These are phyloP conservation scores for Nasonia oneida DNA, from an alignment of 2,888 invertebrate genomes.

Conservation along the genomic window DNA sequence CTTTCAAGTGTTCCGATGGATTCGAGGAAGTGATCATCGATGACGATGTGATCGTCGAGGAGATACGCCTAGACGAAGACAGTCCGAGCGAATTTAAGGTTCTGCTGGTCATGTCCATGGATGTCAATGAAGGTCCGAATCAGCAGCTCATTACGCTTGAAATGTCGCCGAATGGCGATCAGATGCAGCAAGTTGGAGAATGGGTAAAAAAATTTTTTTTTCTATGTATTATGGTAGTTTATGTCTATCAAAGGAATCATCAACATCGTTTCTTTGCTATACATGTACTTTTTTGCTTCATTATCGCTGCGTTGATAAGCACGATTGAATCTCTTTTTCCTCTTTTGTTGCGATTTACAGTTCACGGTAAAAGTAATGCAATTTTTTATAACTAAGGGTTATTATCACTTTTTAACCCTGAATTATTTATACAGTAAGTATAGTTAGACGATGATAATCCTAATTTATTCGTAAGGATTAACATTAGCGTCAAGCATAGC, in stretches of 20 bases:
- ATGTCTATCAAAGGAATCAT: not conserved
- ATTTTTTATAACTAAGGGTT: too few relatives aligned
- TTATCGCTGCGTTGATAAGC: too few relatives aligned
- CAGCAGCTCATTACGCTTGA: too few relatives aligned
- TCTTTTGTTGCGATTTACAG: too few relatives aligned
- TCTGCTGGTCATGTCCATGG: not conserved
- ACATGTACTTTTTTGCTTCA: too few relatives aligned
- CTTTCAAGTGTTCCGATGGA: not conserved
- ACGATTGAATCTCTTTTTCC: too few relatives aligned
- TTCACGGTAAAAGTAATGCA: too few relatives aligned
- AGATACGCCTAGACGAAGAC: not conserved
- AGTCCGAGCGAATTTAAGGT: not conserved
- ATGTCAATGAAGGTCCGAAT: not conserved
- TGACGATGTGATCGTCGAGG: too few relatives aligned
- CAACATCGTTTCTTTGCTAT: not conserved
- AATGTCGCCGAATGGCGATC: not conserved
- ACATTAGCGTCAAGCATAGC: too few relatives aligned
- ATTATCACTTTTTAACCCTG: too few relatives aligned
- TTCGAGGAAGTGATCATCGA: not conserved
- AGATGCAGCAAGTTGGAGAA: not conserved
- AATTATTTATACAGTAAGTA: not conserved
- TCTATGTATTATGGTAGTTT: not conserved
- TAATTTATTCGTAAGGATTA: not conserved
- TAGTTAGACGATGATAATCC: not conserved
- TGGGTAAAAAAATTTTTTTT: not conserved